Base-by-base conservation (phyloP, 1,140 invertebrate genomes). In the Philaenus spumarius region DNA sequence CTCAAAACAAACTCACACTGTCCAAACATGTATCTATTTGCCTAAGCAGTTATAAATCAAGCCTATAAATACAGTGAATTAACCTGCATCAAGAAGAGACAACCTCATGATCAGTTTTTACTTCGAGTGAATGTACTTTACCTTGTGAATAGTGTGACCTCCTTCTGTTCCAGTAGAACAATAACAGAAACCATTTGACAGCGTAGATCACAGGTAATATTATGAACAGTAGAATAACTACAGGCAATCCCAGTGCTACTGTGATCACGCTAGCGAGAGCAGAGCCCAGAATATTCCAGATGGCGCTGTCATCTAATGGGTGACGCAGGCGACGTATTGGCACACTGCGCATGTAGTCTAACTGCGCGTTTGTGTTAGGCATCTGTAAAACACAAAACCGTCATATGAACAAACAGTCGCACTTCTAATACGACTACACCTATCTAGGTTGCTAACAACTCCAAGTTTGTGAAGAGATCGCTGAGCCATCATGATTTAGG, bases 221-320 rank as follows among this genome's bases (percentile, higher is more conserved):
- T 3, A 64, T 48, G 15, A 66, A 63, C 5, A 66, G 54, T 6
- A 68, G 55, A 0, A 67, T 47, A 50, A 76, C 66, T 19, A 72
- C 55, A 17, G 75, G 69, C 6, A 74, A 58, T 17, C 71, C 67
- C 9, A 78, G 15, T 0, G 72, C 69, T 11, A 78, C 64, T 2
- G 75, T 73, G 5, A 73, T 50, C 6, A 74, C 57, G 12, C 75
- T 69, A 5, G 73, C 72, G 4, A 75, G 51, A 4, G 72, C 62
- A 12, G 75, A 67, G 1, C 69, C 54, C 23, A 76, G 17, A 51
- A 77, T 68, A 12, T 70, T 66, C 45, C 71, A 64, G 23, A 73
- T 63, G 2, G 77, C 69, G 45, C 69, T 75, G 52, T 74, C 72
- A 54, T 78, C 74, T 23, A 77, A 66, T 0, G 75, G 70, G 64